Evolutionary conservation across 2,888 invertebrate species (phyloP).

Genomic region (Sussaba pulchella): DNA sequence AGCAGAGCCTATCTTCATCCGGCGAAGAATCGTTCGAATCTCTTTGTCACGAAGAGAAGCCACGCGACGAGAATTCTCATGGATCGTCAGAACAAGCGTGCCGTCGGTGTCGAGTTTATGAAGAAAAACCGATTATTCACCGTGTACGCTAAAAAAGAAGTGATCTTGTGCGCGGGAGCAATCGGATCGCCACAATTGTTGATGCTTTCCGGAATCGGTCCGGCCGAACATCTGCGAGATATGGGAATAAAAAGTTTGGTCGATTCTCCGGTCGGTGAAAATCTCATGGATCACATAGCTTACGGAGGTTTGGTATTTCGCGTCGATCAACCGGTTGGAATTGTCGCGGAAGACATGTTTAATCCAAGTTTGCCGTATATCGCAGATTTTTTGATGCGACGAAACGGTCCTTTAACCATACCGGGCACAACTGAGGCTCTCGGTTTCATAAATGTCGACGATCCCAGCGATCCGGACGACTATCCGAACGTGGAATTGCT

Average conservation of each 20-base stretch:
- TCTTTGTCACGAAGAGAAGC: slow-evolving; percentile 88
- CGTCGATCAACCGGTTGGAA: slow-evolving; percentile 84
- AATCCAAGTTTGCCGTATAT: slow-evolving; percentile 68
- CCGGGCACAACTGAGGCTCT: slow-evolving; percentile 87
- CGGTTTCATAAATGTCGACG: slow-evolving; percentile 87
- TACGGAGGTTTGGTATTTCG: slow-evolving; percentile 86
- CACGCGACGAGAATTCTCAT: slow-evolving; percentile 89
- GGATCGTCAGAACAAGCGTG: slow-evolving; percentile 87
- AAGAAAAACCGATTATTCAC: slow-evolving; percentile 84
- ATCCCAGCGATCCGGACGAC: slow-evolving; percentile 85
- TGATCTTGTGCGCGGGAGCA: slow-evolving; percentile 94
- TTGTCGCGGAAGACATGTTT: slow-evolving; percentile 45
- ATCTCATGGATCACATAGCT: slow-evolving; percentile 88
- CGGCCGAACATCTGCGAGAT: slow-evolving; percentile 85
- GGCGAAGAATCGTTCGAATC: slow-evolving; percentile 87
- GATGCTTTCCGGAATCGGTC: slow-evolving; percentile 92
- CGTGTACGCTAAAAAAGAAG: slow-evolving; percentile 90
- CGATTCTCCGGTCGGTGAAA: slow-evolving; percentile 88
- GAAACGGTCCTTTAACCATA: slow-evolving; percentile 86
- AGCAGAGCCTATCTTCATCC: slow-evolving; percentile 87
- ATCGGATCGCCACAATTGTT: slow-evolving; percentile 95
- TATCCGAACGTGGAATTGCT: slow-evolving; percentile 90
- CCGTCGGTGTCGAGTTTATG: slow-evolving; percentile 89
- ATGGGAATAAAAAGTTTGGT: slow-evolving; percentile 86
- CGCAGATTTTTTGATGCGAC: slow-evolving; percentile 44